A percentile compares a stretch with the other conserved stretches of the same genome.
Evolutionary conservation across 2,113 vertebrate species (phyloP).

Genomic region (Brachionichthys hirsutus): DNA sequence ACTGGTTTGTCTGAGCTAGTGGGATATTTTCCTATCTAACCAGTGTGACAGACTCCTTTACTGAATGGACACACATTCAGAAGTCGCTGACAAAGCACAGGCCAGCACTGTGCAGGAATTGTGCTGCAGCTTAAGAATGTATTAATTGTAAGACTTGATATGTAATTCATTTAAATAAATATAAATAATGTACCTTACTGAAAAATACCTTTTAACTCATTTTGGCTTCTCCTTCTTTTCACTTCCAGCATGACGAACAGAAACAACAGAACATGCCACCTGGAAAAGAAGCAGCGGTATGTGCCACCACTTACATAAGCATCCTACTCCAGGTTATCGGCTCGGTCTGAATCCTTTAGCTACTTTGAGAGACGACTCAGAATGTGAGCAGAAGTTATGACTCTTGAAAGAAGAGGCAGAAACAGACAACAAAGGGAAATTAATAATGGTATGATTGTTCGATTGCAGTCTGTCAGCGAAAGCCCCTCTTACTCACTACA

Average conservation of each 20-base stretch:
- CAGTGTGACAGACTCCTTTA: background rate
- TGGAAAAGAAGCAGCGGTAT: slow-evolving; percentile 53
- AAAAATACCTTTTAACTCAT: background rate
- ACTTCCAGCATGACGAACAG: slow-evolving; percentile 41
- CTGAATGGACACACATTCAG: background rate
- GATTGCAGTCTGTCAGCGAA: slow-evolving; percentile 9
- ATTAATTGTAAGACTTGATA: no score
- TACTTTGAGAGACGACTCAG: background rate
- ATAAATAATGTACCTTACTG: background rate
- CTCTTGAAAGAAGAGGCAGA: background rate
- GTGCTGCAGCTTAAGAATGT: background rate
- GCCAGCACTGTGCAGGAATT: background rate
- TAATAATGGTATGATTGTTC: slow-evolving; percentile 6
- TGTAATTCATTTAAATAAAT: background rate
- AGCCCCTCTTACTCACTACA: no score
- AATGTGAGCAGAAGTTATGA: background rate
- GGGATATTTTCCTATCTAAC: background rate
- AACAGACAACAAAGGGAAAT: background rate
- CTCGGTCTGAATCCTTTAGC: no score
- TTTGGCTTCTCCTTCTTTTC: slow-evolving; percentile 21
- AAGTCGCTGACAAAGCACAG: background rate
- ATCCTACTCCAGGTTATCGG: background rate
- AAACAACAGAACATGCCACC: slow-evolving; percentile 39
- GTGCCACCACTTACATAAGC: slow-evolving; percentile 18
- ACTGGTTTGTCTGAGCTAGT: background rate